phyloP scores from a whole-genome alignment of 2,113 vertebrate genomes.

The Tenrec ecaudatus region DNA sequence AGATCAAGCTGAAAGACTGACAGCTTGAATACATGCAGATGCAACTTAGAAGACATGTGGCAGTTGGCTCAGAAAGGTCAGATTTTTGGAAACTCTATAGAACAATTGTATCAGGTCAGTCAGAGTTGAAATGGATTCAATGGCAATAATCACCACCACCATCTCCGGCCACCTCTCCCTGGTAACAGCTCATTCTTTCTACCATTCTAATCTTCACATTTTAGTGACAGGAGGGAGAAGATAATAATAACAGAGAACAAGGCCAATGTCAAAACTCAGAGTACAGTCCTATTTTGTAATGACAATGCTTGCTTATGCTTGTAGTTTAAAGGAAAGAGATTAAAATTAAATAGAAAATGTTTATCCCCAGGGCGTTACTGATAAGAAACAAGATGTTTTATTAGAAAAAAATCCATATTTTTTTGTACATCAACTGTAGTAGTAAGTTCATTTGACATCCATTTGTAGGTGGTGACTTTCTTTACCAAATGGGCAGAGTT shows the following conservation, averaged over 20 bases:
- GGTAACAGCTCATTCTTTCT: slow-evolving; percentile 2
- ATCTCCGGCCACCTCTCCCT: not conserved
- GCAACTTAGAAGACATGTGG: not conserved
- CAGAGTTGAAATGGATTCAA: not conserved
- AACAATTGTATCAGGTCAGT: not conserved
- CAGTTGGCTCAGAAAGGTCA: not conserved
- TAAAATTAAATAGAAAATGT: slow-evolving; percentile 21
- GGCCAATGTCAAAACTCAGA: slow-evolving; percentile 41
- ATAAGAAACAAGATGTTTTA: slow-evolving; percentile 33
- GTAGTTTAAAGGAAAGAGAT: not conserved
- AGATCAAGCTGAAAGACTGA: not conserved
- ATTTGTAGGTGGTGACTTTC: not conserved
- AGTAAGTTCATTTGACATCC: slow-evolving; percentile 10
- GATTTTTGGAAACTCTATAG: not conserved
- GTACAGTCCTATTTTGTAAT: slow-evolving; percentile 31
- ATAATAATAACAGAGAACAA: slow-evolving; percentile 23
- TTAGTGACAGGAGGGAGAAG: not conserved
- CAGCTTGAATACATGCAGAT: not conserved
- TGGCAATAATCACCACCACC: not conserved
- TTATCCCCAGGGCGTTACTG: not conserved
- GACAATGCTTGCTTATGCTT: slow-evolving; percentile 32
- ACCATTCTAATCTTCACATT: slow-evolving; percentile 14
- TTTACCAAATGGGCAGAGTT: not conserved
- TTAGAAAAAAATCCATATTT: slow-evolving; percentile 49
- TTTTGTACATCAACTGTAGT: not conserved